Evolutionary conservation across 2,113 vertebrate species (phyloP).

Genomic region (Xiphias gladius): DNA sequence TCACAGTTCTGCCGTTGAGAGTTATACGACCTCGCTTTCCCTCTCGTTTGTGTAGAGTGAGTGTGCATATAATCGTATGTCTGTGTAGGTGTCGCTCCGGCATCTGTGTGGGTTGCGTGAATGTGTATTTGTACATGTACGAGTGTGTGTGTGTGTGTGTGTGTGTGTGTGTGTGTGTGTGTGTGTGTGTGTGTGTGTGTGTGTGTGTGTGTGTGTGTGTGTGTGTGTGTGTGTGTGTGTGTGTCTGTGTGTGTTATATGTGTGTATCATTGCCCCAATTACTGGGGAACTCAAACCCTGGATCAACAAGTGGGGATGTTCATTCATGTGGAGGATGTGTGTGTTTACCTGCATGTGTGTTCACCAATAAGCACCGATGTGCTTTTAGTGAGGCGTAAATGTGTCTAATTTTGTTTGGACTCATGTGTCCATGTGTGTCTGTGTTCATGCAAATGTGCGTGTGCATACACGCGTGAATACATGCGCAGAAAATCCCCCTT

Average conservation of each 20-base stretch:
- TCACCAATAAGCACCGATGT: not conserved
- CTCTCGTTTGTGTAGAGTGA: not conserved
- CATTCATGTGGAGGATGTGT: slow-evolving; percentile 22
- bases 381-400: not conserved
- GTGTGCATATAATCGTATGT: slow-evolving; percentile 25
- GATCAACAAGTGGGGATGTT: slow-evolving; percentile 63
- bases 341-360: not conserved
- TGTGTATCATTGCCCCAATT: slow-evolving; percentile 39
- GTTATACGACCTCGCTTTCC: not conserved
- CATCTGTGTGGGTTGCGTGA: slow-evolving; percentile 2
- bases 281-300: slow-evolving; percentile 13
- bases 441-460: not conserved
- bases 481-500: not conserved
- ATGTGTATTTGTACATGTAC: not conserved
- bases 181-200: not conserved
- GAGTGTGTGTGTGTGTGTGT: not conserved
- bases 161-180: not conserved
- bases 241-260: too few species aligned
- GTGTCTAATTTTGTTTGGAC: not conserved
- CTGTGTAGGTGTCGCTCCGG: slow-evolving; percentile 31
- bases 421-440: not conserved
- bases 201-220: not conserved
- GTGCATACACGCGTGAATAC: not conserved
- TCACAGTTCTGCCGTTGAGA: not conserved
- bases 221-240: not conserved